Evolutionary conservation across 2,888 invertebrate species (phyloP).

Genomic region (Cephus pulcher): DNA sequence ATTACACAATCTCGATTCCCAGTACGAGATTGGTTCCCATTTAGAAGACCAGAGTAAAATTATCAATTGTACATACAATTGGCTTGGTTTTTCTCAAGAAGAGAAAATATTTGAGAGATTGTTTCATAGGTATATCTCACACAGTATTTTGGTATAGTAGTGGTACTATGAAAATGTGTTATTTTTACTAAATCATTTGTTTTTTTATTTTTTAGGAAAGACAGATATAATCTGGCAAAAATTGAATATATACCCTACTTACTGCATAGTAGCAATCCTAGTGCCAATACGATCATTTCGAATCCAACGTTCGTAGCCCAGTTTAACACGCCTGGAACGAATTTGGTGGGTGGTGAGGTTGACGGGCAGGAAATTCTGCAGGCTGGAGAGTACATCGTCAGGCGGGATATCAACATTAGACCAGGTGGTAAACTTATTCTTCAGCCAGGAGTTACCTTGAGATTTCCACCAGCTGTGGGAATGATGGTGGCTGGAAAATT

Average conservation of each 20-base stretch:
- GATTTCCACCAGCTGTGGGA: slow-evolving; percentile 92
- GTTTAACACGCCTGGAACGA: slow-evolving; percentile 78
- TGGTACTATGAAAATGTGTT: not conserved
- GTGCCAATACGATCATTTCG: slow-evolving; percentile 83
- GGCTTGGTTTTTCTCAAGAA: slow-evolving; percentile 85
- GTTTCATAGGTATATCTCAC: slow-evolving; percentile 72
- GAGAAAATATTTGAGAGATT: slow-evolving; percentile 80
- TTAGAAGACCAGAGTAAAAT: slow-evolving; percentile 92
- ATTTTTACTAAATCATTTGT: not conserved
- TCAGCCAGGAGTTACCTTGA: slow-evolving; percentile 87
- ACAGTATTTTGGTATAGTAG: not conserved
- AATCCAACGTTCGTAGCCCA: slow-evolving; percentile 83
- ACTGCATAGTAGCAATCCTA: slow-evolving; percentile 89
- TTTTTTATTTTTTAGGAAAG: slow-evolving; percentile 71
- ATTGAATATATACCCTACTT: slow-evolving; percentile 93
- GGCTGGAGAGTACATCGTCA: slow-evolving; percentile 91
- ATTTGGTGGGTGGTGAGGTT: slow-evolving; percentile 89
- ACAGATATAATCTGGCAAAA: slow-evolving; percentile 94
- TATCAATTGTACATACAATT: slow-evolving; percentile 95
- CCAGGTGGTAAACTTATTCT: slow-evolving; percentile 93
- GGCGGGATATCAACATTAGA: slow-evolving; percentile 92
- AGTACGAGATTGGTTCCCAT: slow-evolving; percentile 96
- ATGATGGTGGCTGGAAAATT: slow-evolving; percentile 96
- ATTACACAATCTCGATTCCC: slow-evolving; percentile 89
- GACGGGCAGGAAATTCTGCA: slow-evolving; percentile 87